A percentile compares a stretch with the other conserved stretches of the same genome.
Evolutionary conservation across 2,797 vertebrate species (phyloP).

Genomic region (Dermochelys coriacea): DNA sequence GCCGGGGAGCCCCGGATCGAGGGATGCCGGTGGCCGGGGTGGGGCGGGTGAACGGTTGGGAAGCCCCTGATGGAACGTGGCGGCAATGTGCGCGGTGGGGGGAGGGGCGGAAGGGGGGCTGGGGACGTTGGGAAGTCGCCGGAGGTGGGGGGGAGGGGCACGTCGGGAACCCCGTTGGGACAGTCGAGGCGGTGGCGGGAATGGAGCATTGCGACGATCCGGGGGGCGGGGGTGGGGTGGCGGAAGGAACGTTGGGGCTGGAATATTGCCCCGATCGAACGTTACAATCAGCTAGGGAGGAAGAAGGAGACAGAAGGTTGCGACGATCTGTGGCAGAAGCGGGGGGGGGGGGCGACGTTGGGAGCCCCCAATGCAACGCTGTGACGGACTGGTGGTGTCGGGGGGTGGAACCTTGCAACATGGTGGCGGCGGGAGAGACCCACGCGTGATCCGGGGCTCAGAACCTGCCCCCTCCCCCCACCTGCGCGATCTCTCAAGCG

Average conservation of each 20-base stretch:
- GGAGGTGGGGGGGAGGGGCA: constrained; percentile 37
- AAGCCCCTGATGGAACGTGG: background rate
- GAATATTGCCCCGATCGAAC: background rate
- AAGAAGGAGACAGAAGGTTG: background rate
- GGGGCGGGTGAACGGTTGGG: background rate
- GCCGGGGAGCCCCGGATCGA: background rate
- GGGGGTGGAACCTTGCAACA: background rate
- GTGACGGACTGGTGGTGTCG: background rate
- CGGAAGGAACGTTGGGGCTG: constrained; percentile 31
- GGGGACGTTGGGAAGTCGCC: background rate
- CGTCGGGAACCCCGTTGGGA: background rate
- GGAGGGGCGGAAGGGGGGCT: too few relatives aligned
- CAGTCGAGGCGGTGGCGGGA: background rate
- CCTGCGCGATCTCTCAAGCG: background rate
- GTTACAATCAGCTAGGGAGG: too few relatives aligned
- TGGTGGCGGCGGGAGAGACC: background rate
- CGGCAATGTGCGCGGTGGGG: background rate
- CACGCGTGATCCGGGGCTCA: background rate
- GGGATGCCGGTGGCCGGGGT: constrained; percentile 20
- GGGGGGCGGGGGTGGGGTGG: background rate
- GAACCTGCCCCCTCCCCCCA: background rate
- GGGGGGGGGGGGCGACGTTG: background rate
- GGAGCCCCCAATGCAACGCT: background rate
- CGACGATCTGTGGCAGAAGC: background rate
- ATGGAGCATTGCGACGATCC: background rate